phyloP scores from a whole-genome alignment of 2,113 vertebrate species.

The Xiphophorus couchianus region DNA sequence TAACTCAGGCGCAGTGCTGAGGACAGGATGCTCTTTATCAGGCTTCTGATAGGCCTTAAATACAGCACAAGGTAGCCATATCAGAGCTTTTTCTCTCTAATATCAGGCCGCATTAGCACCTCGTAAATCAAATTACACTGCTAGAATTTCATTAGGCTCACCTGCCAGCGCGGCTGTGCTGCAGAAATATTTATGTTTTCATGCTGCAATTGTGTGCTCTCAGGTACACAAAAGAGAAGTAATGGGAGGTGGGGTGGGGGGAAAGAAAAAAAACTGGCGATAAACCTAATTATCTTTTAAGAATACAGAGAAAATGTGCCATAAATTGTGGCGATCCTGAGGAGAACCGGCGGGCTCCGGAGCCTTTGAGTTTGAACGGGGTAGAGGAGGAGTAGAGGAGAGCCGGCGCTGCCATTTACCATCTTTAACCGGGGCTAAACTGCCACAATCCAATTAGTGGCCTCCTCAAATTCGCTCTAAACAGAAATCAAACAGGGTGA shows the following conservation, averaged over 20 bases:
- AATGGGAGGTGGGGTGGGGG: slow-evolving; percentile 4
- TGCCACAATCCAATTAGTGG: slow-evolving; percentile 71
- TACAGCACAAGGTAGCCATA: slow-evolving; percentile 78
- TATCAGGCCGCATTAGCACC: slow-evolving; percentile 81
- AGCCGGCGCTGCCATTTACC: slow-evolving; percentile 61
- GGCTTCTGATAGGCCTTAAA: slow-evolving; percentile 79
- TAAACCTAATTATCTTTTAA: slow-evolving; percentile 80
- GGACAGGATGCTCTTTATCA: slow-evolving; percentile 79
- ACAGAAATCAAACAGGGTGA: slow-evolving; percentile 75
- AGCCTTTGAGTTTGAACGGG: slow-evolving; percentile 54
- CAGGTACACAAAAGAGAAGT: slow-evolving; percentile 71
- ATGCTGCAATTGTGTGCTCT: slow-evolving; percentile 69
- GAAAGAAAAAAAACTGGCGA: slow-evolving; percentile 47
- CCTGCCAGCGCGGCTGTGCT: slow-evolving; percentile 76
- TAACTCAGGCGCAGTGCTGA: slow-evolving; percentile 75
- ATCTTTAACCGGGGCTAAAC: slow-evolving; percentile 67
- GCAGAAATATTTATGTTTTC: slow-evolving; percentile 81
- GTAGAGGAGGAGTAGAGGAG: slow-evolving; percentile 29
- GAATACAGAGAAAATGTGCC: slow-evolving; percentile 72
- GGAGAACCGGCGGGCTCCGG: slow-evolving; percentile 59
- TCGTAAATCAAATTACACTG: slow-evolving; percentile 84
- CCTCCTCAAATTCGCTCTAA: slow-evolving; percentile 64
- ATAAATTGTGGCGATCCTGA: slow-evolving; percentile 70
- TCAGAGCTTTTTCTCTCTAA: slow-evolving; percentile 79
- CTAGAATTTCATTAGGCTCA: slow-evolving; percentile 83